These are phyloP conservation scores for Clarias platycephalus DNA, from an alignment of 2,797 vertebrate species.

Conservation along the genomic window DNA sequence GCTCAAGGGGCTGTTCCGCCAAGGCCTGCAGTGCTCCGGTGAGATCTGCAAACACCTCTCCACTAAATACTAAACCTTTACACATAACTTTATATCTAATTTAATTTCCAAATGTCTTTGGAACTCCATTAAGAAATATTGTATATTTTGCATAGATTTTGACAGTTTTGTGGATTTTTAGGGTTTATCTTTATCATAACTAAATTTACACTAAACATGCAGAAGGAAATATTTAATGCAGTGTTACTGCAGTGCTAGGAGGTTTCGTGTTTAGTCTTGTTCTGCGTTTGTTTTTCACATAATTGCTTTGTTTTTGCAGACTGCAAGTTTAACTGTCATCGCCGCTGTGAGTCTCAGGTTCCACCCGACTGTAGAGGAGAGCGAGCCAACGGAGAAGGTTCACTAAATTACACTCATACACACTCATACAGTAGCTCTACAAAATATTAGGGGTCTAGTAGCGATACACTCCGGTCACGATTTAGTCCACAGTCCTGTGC, in stretches of 20 bases:
- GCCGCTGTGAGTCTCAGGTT: conserved; percentile 68
- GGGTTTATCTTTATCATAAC: not conserved
- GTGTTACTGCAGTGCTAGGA: not conserved
- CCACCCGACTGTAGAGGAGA: conserved; percentile 74
- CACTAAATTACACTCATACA: conserved; percentile 4
- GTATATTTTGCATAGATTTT: not conserved
- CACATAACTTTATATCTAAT: not conserved
- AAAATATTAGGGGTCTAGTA: not conserved
- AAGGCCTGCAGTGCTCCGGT: conserved; percentile 80
- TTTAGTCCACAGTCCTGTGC: not conserved
- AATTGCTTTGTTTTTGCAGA: conserved; percentile 57
- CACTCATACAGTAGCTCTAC: not conserved
- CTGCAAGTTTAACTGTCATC: conserved; percentile 79
- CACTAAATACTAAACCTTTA: not conserved
- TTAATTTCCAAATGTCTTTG: not conserved
- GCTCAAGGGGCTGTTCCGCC: conserved; percentile 78
- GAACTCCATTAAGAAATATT: not conserved
- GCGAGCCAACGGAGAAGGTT: conserved; percentile 66
- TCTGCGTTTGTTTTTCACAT: not conserved
- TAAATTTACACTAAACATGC: not conserved
- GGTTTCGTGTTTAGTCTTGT: not conserved
- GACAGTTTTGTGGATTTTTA: not conserved
- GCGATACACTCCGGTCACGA: not conserved
- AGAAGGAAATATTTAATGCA: not conserved
- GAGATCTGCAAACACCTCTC: conserved; percentile 24